Evolutionary conservation across 2,888 invertebrate genomes (phyloP).

Genomic region (Perithous albicinctus): DNA sequence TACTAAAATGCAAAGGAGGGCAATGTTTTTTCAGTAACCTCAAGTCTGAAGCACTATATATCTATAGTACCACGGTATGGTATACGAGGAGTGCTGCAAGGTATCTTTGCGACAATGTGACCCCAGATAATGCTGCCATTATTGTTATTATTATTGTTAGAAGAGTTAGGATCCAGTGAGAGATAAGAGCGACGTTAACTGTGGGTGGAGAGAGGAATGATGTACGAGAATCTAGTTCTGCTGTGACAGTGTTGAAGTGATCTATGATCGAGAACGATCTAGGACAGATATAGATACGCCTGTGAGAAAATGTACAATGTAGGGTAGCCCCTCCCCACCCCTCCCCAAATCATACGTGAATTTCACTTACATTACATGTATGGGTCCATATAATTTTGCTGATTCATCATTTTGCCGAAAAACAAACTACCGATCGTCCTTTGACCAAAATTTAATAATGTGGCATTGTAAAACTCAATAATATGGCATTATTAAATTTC

Average conservation of each 20-base stretch:
- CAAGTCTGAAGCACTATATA: not conserved
- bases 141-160: conserved; percentile 24
- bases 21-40: conserved; percentile 16
- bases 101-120: conserved; percentile 53
- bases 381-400: no score
- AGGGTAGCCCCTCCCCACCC: no score
- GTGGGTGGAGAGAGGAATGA: conserved; percentile 69
- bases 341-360: not conserved
- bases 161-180: conserved; percentile 50
- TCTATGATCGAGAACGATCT: conserved; percentile 70
- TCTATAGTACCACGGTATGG: not conserved
- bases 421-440: no score
- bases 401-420: no score
- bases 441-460: no score
- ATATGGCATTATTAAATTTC: no score
- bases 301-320: not conserved
- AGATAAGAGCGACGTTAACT: conserved; percentile 50
- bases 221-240: conserved; percentile 67
- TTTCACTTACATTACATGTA: not conserved
- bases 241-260: conserved; percentile 74
- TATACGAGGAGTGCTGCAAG: conserved; percentile 19
- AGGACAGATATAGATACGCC: conserved; percentile 34
- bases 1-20: not conserved
- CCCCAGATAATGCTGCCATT: conserved; percentile 29
- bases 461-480: no score